phyloP scores from a whole-genome alignment of 2,113 vertebrate species.

The Macquaria australasica region DNA sequence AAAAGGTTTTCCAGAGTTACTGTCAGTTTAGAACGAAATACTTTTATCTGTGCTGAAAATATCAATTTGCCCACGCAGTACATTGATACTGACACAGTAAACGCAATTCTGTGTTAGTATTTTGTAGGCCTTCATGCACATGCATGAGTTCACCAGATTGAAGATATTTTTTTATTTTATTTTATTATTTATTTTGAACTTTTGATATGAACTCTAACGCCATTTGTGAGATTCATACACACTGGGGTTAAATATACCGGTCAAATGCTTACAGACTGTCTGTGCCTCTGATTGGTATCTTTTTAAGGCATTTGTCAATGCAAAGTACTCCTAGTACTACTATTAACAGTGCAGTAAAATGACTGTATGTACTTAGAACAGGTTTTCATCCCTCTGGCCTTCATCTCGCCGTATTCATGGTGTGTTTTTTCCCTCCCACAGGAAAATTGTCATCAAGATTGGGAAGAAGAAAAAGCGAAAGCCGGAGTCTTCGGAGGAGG shows the following conservation, averaged over 20 bases:
- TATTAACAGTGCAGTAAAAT: neutral
- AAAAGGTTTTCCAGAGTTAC: neutral
- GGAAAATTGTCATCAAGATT: constrained; percentile 97
- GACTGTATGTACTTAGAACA: neutral
- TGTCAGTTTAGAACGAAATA: neutral
- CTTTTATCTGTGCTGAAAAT: neutral
- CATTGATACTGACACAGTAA: neutral
- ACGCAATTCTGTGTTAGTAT: neutral
- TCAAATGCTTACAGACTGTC: neutral
- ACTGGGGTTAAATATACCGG: neutral
- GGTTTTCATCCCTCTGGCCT: constrained; percentile 6
- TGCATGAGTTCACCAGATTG: neutral
- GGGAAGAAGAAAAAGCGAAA: constrained; percentile 98
- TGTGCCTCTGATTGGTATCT: neutral
- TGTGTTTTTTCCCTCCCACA: constrained; percentile 63
- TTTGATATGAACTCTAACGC: neutral
- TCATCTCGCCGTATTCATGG: neutral
- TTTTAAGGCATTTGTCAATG: neutral
- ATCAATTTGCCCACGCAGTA: neutral
- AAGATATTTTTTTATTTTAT: no score
- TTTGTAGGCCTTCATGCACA: neutral
- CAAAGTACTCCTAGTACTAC: neutral
- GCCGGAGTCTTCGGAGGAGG: constrained; percentile 94
- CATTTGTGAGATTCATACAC: neutral
- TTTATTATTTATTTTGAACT: constrained; percentile 22